phyloP scores from a whole-genome alignment of 1,140 invertebrate genomes.

The Fopius arisanus region DNA sequence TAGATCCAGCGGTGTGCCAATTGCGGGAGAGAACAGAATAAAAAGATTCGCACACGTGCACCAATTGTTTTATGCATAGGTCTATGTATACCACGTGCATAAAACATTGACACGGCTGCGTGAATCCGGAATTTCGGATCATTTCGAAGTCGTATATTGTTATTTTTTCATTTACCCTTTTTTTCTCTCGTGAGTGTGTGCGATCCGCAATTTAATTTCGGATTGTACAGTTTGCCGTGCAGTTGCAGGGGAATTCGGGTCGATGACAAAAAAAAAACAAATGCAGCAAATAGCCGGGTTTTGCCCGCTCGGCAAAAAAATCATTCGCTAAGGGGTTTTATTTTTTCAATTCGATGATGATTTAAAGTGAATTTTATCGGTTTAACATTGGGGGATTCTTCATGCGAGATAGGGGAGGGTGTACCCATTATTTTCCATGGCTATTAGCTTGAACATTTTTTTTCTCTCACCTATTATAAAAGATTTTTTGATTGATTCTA shows the following conservation, averaged over 20 bases:
- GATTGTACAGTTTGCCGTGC: background rate
- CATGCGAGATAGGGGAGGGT: no score
- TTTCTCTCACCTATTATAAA: no score
- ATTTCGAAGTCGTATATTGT: conserved; percentile 8
- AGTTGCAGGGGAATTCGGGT: background rate
- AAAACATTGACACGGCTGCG: conserved; percentile 13
- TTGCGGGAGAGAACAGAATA: conserved; percentile 6
- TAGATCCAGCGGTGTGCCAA: conserved; percentile 9
- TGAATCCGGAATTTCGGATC: conserved; percentile 1
- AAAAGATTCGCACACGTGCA: conserved; percentile 13
- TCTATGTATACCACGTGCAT: background rate
- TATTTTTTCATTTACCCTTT: conserved; percentile 6
- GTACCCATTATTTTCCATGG: no score
- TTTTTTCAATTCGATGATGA: no score
- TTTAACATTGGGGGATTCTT: no score
- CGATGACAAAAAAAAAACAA: background rate
- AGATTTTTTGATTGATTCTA: no score
- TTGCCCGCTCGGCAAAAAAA: background rate
- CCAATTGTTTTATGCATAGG: conserved; percentile 7
- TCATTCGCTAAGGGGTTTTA: background rate
- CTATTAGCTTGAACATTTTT: no score
- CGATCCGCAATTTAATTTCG: conserved; percentile 8
- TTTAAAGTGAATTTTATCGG: no score
- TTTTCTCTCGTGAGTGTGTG: background rate
- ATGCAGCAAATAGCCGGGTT: background rate